These are phyloP conservation scores for Seriola dumerili DNA, from an alignment of 2,113 vertebrate species.

Conservation along the genomic window DNA sequence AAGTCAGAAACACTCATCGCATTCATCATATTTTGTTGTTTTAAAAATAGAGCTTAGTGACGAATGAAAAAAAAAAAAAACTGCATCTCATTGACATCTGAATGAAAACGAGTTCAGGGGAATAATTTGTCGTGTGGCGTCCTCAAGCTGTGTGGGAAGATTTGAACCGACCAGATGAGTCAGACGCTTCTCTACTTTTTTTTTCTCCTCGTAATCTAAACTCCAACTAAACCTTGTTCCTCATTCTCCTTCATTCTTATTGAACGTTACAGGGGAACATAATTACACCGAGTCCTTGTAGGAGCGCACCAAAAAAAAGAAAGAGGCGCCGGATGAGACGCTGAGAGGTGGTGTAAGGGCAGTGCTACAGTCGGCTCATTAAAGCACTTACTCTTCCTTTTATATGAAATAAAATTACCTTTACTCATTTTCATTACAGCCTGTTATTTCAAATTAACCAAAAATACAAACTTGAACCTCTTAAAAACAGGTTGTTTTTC, in stretches of 20 bases:
- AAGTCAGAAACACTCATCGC: too few species aligned
- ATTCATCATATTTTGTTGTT: too few species aligned
- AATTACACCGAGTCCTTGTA: constrained; percentile 47
- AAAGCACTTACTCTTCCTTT: neutral
- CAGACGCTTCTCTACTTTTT: constrained; percentile 33
- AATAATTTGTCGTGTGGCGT: neutral
- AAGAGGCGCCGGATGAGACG: constrained; percentile 25
- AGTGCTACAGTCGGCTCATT: constrained; percentile 21
- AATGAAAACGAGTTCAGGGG: constrained; percentile 26
- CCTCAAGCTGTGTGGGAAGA: constrained; percentile 41
- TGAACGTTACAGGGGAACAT: constrained; percentile 36
- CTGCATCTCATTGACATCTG: constrained; percentile 9
- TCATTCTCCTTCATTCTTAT: neutral
- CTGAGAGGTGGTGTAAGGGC: constrained; percentile 14
- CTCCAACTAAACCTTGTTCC: constrained; percentile 32
- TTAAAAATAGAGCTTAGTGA: neutral
- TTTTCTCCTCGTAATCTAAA: constrained; percentile 34
- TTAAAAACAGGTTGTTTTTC: neutral
- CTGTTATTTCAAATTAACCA: neutral
- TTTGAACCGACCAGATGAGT: constrained; percentile 45
- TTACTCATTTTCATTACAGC: neutral
- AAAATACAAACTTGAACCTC: neutral
- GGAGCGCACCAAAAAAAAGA: neutral
- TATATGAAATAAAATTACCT: neutral
- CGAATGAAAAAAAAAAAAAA: neutral